Base-by-base conservation (phyloP, 2,888 invertebrate species). In the Andrena minutula region DNA sequence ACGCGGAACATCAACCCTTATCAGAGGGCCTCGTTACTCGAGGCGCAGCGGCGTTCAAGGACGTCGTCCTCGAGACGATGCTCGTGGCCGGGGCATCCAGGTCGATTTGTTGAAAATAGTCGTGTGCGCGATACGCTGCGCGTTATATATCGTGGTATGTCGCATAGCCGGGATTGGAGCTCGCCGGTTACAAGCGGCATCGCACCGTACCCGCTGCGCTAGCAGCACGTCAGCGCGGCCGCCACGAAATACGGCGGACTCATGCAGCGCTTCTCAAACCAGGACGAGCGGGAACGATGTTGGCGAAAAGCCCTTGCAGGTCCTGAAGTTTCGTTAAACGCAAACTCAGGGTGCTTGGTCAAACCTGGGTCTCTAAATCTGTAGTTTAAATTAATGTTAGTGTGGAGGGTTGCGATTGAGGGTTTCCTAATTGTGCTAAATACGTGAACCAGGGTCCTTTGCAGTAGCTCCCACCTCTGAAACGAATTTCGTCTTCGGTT, bases 251-350 rank as follows among this genome's bases (percentile, higher is more conserved):
- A 88, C 82, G 83, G 85, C 85, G 83, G 82, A 81, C 85, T 89
- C 89, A 85, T 86, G 83, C 90, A 91, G 91, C 74, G 90, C 77
- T 87, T 91, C 91, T 91, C 91, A 91, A 89, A 88, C 64, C 20
- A 2, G 56, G 41, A 35, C 56, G n/a, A 53, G 32, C 12, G 12
- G n/a, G 7, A 3, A 2, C 20, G 51, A 51, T 51, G 20, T 20
- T 20, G 51, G 7, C 20, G n/a, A 20, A 8, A 20, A 51, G 51
- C 6, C n/a, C 51, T 16, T 12, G 16, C 41, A 16, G 41, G 16
- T 41, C 41, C 41, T 16, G 16, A 41, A 41, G 41, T 41, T 41
- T 16, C 41, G 41, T 41, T 41, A 41, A 41, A 41, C 41, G 41
- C 5, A 41, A 4, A 16, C 41, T 4, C 4, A 1, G 41, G 4